phyloP scores from a whole-genome alignment of 2,113 vertebrate species.

The Mastomys coucha region DNA sequence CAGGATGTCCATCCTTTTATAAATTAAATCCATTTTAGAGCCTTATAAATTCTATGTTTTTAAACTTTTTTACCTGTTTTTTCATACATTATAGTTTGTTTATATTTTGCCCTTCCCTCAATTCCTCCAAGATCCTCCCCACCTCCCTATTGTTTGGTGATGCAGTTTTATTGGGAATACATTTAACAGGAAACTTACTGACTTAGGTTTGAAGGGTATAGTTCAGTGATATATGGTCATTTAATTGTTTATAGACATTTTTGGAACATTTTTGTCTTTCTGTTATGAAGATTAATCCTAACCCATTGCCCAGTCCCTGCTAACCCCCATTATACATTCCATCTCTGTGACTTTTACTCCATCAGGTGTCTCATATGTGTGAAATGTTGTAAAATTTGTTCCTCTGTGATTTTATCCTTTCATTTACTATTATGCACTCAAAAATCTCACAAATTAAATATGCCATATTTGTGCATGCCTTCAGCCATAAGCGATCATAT shows the following conservation, averaged over 20 bases:
- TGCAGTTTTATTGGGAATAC: not conserved
- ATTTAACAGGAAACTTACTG: not conserved
- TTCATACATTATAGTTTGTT: too few species aligned
- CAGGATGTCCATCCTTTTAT: not conserved
- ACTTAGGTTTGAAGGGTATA: not conserved
- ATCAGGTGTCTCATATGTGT: not conserved
- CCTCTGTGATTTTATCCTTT: not conserved
- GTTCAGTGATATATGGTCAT: not conserved
- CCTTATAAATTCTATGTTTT: not conserved
- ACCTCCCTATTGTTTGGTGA: not conserved
- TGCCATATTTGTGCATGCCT: not conserved
- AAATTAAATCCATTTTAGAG: not conserved
- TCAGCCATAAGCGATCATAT: not conserved
- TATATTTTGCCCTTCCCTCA: not conserved
- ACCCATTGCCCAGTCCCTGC: not conserved
- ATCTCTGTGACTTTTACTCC: not conserved
- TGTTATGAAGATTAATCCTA: not conserved
- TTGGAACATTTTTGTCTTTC: not conserved
- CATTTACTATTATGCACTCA: not conserved
- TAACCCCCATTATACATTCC: not conserved
- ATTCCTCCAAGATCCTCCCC: not conserved
- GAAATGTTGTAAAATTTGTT: not conserved
- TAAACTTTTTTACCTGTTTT: not conserved
- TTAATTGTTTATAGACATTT: not conserved
- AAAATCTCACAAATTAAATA: not conserved